Evolutionary conservation across 2,888 invertebrate genomes (phyloP), one percentile per base, ranked within the genome.

Genomic region (Nymphalis c-album): DNA sequence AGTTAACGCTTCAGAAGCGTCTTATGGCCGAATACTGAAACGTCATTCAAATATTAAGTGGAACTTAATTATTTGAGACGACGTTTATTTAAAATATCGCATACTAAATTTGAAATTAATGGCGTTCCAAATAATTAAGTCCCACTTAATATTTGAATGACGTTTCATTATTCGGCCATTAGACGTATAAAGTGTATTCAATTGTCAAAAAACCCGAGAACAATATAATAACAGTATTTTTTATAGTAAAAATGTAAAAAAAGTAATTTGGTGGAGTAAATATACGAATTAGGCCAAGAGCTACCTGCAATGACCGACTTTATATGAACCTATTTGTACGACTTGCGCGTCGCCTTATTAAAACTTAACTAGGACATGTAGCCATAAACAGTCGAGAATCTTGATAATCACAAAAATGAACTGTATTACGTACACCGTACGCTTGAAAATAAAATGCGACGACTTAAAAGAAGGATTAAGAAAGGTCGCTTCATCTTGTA

Each of bases 321-420:
- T 75, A 76, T 75, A 73, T 71, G 73, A 71, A 73, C 73, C 74
- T 73, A 73, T 71, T 75, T 68, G 71, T 73, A 67, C 70, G 64
- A 70, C 74, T 63, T 62, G 67, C 72, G 74, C 74, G 75, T 72
- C 74, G 71, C 73, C 68, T 71, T 73, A 76, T 76, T 76, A 76
- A 76, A 76, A 75, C 74, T 74, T 74, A 75, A 76, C 67, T 71
- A 62, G 62, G 60, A 74, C 68, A 74, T 70, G 70, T 68, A 60
- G 60, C 60, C 50, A 53, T 68, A 68, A 70, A 70, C 55, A 59
- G 60, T 62, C 62, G 50, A 60, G 47, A 51, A 53, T 46, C 13
- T 26, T n/a, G 60, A 10, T 1, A 5, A 45, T 17, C 6, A 20
- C 35, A 17, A 64, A 64, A 58, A 45, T 13, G 18, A 48, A 31